Evolutionary conservation across 2,797 vertebrate species (phyloP).

Genomic region (Babyrousa celebensis): DNA sequence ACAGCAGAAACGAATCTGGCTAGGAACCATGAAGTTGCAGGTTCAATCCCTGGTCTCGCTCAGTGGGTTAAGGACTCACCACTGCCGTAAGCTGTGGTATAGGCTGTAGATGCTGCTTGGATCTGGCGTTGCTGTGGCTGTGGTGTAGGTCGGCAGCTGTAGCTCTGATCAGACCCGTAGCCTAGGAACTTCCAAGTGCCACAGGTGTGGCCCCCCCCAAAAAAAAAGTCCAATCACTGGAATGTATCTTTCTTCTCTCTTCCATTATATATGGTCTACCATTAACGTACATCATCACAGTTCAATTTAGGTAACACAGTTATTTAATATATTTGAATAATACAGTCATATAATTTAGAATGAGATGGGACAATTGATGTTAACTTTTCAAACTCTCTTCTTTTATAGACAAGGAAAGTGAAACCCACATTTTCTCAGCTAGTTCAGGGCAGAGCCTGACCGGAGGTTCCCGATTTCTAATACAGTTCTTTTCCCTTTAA

Average conservation of each 20-base stretch:
- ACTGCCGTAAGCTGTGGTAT: no score
- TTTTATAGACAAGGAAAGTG: background rate
- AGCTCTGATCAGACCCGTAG: no score
- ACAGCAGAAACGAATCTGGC: no score
- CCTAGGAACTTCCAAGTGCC: no score
- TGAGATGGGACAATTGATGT: background rate
- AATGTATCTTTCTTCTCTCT: background rate
- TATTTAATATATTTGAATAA: background rate
- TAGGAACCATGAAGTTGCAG: no score
- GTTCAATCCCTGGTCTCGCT: no score
- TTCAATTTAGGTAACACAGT: background rate
- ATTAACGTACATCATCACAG: background rate
- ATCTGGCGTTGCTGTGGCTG: no score
- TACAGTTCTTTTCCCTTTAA: background rate
- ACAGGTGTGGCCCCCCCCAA: no score
- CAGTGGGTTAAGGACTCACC: no score
- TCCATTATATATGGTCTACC: background rate
- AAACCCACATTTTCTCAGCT: background rate
- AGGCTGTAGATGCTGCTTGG: no score
- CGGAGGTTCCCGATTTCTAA: background rate
- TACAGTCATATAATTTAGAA: background rate
- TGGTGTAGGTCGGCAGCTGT: no score
- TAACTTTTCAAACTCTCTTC: slow-evolving; percentile 3
- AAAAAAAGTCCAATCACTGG: no score
- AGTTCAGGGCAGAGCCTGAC: background rate